Evolutionary conservation across 1,140 invertebrate species (phyloP).

Genomic region (Reticulitermes speratus): DNA sequence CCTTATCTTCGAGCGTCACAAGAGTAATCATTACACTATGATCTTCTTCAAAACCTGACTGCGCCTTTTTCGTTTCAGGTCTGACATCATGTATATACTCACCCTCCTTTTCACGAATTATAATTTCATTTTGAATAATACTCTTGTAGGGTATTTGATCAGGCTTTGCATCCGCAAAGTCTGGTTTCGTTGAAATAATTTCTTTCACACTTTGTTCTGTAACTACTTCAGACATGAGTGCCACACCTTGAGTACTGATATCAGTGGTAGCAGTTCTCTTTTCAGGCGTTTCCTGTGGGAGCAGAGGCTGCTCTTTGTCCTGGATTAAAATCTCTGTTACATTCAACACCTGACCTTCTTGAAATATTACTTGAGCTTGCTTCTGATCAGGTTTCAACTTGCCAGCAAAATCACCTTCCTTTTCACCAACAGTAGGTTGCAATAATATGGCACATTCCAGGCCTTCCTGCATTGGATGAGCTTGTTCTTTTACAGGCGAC

Average conservation of each 20-base stretch:
- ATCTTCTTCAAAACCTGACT: conserved; percentile 42
- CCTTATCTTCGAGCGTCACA: conserved; percentile 44
- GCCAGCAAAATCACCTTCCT: conserved; percentile 49
- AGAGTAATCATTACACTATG: conserved; percentile 41
- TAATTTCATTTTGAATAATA: conserved; percentile 40
- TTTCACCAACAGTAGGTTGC: conserved; percentile 52
- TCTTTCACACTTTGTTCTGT: conserved; percentile 46
- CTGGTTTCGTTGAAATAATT: conserved; percentile 42
- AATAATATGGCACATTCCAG: conserved; percentile 41
- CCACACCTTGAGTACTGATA: conserved; percentile 52
- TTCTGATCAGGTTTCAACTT: conserved; percentile 52
- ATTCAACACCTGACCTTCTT: conserved; percentile 51
- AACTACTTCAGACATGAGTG: conserved; percentile 53
- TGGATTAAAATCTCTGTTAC: conserved; percentile 50
- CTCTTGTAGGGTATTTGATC: conserved; percentile 38
- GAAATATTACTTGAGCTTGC: conserved; percentile 48
- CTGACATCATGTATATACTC: conserved; percentile 30
- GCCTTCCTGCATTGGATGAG: conserved; percentile 43
- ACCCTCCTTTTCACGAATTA: conserved; percentile 34
- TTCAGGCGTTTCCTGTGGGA: conserved; percentile 38
- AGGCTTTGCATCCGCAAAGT: conserved; percentile 46
- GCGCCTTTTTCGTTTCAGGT: conserved; percentile 38
- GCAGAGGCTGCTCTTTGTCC: conserved; percentile 54
- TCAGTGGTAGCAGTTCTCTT: conserved; percentile 49
- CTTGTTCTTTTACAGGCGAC: conserved; percentile 43